phyloP scores from a whole-genome alignment of 2,888 invertebrate species.

The Pollenia griseotomentosa region DNA sequence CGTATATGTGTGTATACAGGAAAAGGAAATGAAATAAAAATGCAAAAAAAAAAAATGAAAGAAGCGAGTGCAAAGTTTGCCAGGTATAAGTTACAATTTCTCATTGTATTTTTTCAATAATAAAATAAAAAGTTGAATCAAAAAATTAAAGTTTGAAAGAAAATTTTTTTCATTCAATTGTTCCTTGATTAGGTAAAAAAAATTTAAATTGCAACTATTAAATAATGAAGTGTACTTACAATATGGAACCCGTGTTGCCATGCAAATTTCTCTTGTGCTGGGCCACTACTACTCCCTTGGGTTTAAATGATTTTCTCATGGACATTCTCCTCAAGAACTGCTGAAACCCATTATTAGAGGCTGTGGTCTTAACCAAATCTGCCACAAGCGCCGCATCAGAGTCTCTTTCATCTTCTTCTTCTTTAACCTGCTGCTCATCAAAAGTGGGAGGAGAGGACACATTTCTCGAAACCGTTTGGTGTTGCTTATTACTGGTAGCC shows the following conservation, averaged over 20 bases:
- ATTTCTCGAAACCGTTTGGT: slow-evolving; percentile 84
- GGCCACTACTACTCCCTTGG: slow-evolving; percentile 64
- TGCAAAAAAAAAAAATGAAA: slow-evolving; percentile 22
- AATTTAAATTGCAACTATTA: too few species aligned
- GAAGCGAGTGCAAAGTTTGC: slow-evolving; percentile 50
- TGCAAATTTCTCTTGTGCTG: slow-evolving; percentile 75
- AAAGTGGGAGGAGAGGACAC: slow-evolving; percentile 84
- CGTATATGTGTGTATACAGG: slow-evolving; percentile 17
- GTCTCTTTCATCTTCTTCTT: slow-evolving; percentile 51
- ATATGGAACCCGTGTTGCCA: slow-evolving; percentile 82
- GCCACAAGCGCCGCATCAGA: slow-evolving; percentile 53
- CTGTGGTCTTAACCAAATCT: slow-evolving; percentile 51
- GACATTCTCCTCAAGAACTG: slow-evolving; percentile 84
- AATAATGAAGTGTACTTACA: slow-evolving; percentile 78
- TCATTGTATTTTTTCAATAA: slow-evolving; percentile 41
- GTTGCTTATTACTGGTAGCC: slow-evolving; percentile 68
- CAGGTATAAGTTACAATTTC: slow-evolving; percentile 54
- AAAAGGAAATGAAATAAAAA: slow-evolving; percentile 42
- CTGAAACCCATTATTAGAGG: slow-evolving; percentile 80
- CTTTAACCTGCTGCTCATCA: slow-evolving; percentile 40
- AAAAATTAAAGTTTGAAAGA: slow-evolving; percentile 18
- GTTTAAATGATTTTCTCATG: slow-evolving; percentile 81
- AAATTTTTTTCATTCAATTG: slow-evolving; percentile 26
- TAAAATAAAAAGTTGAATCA: slow-evolving; percentile 2
- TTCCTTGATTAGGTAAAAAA: too few species aligned